Base-by-base conservation (phyloP, 2,888 invertebrate species). In the Nineta flava region DNA sequence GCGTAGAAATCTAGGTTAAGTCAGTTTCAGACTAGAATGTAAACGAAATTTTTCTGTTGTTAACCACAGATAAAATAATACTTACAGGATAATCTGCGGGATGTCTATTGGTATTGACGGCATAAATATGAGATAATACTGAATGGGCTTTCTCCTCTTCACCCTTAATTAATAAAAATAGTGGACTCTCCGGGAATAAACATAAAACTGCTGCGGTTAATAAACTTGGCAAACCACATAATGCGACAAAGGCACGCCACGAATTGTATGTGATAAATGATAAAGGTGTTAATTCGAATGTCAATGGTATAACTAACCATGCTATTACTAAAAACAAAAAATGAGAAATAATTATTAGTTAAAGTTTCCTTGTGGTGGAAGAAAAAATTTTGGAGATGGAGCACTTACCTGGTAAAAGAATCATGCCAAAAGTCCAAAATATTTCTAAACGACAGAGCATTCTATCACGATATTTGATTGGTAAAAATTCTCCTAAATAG, bases 191-290 rank as follows among this genome's bases (percentile, higher is more conserved):
- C 0, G 76, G 76, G 58, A 76, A 69, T 1, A 73, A 72, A n/a
- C 68, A 56, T 31, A 76, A 61, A 9, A 73, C 60, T 42, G 72
- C 56, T 38, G 71, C 69, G 50, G 75, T 74, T 48, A 75, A 56
- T 19, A 76, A 61, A 46, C 74, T 74, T 1, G 77, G 77, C 21
- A 74, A 59, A 1, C 77, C 74, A 53, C 79, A 79, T 2, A 80
- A 69, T 0, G 75, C 71, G 21, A 81, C 72, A 58, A 80, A 81
- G 13, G 78, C 69, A 3, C 79, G 63, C 81, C 81, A 81, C 0
- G 79, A 76, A 2, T 70, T 74, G 60, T 76, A 76, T 12, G 38
- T 13, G 4, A 15, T 13, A n/a, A 38, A 12, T 38, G 38, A 38
- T 13, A 38, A 13, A n/a, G 15, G 1, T 15, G 15, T 2, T 3